Evolutionary conservation across 1,140 invertebrate genomes (phyloP).

Genomic region (Pantala flavescens): DNA sequence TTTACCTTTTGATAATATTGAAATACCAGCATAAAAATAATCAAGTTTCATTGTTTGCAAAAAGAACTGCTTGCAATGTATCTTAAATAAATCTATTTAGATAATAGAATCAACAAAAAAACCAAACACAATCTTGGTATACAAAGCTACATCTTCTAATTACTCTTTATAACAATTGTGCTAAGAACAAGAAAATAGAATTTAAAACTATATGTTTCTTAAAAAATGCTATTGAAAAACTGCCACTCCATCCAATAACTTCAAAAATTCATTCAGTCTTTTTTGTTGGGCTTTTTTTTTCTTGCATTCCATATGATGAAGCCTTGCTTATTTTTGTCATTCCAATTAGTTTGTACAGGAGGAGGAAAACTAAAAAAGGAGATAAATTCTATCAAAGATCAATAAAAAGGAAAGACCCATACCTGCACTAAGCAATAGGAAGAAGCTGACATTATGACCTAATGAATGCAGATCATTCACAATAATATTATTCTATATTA

Average conservation of each 20-base stretch:
- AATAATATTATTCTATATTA: too few species aligned
- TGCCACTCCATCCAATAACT: not conserved
- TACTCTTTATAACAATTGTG: not conserved
- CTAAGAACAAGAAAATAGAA: not conserved
- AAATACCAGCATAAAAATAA: not conserved
- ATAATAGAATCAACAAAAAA: too few species aligned
- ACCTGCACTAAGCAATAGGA: too few species aligned
- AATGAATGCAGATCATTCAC: too few species aligned
- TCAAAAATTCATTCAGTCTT: constrained; percentile 13
- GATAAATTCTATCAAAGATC: not conserved
- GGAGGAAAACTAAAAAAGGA: constrained; percentile 58
- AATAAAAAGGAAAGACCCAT: too few species aligned
- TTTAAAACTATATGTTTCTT: not conserved
- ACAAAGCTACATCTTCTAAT: too few species aligned
- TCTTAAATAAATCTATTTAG: too few species aligned
- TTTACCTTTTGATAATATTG: not conserved
- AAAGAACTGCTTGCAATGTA: too few species aligned
- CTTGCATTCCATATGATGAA: constrained; percentile 58
- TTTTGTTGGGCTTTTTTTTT: constrained; percentile 1
- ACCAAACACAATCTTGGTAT: too few species aligned
- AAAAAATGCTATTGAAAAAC: not conserved
- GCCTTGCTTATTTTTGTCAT: constrained; percentile 75
- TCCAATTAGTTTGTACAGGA: constrained; percentile 67
- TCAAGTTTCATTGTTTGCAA: not conserved
- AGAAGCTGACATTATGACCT: too few species aligned